Percentiles rank a stretch among this genome's conserved stretches.
Evolutionary conservation across 2,113 vertebrate species (phyloP).

Genomic region (Heterotilapia buettikoferi): DNA sequence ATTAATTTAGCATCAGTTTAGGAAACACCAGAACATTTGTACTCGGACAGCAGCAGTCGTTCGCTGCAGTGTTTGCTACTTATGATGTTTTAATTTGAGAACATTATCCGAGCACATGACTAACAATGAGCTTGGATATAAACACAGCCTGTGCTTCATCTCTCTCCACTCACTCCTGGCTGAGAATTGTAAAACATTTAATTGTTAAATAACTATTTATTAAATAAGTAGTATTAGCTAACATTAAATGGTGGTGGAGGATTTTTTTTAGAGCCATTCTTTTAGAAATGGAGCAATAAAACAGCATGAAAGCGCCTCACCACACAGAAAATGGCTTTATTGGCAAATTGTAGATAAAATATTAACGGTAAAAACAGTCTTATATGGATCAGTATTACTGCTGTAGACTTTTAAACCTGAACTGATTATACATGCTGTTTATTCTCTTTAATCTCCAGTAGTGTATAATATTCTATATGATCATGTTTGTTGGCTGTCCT

Average conservation of each 20-base stretch:
- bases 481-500: background rate
- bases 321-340: fast-evolving
- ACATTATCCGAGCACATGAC: background rate
- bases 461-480: background rate
- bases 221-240: background rate
- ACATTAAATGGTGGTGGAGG: background rate
- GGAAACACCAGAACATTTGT: background rate
- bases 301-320: fast-evolving
- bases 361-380: background rate
- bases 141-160: background rate
- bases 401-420: fast-evolving
- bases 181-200: background rate
- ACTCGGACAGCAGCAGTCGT: background rate
- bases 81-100: background rate
- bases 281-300: background rate
- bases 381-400: background rate
- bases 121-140: too few relatives aligned
- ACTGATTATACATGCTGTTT: fast-evolving
- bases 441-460: background rate
- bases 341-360: background rate
- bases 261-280: background rate
- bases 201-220: background rate
- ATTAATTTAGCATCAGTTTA: background rate
- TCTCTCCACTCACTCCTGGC: background rate
- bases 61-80: background rate